Percentiles rank a stretch among this genome's conserved stretches.
Evolutionary conservation across 2,888 invertebrate genomes (phyloP).

Genomic region (Slavum lentiscoides): DNA sequence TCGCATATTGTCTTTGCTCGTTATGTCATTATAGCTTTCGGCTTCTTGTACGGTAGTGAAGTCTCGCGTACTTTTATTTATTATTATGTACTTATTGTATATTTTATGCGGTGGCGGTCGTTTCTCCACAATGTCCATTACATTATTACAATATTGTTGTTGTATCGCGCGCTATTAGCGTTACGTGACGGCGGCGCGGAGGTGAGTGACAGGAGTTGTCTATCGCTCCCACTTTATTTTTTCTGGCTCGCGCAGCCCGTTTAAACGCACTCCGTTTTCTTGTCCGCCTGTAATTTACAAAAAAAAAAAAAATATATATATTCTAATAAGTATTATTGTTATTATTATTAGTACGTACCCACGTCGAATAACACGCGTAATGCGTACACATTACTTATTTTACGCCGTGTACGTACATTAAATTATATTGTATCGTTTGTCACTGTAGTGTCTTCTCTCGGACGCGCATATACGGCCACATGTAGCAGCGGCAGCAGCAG

Average conservation of each 20-base stretch:
- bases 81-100: too few species aligned
- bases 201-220: too few species aligned
- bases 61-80: too few species aligned
- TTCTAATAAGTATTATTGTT: not conserved
- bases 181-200: too few species aligned
- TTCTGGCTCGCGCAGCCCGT: not conserved
- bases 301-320: too few species aligned
- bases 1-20: constrained; percentile 40
- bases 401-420: too few species aligned
- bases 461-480: too few species aligned
- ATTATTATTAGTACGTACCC: not conserved
- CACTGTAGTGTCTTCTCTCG: too few species aligned
- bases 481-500: too few species aligned
- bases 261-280: not conserved
- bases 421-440: too few species aligned
- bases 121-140: constrained; percentile 47
- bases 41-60: constrained; percentile 49
- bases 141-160: constrained; percentile 11
- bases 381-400: too few species aligned
- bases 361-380: not conserved
- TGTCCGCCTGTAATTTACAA: not conserved
- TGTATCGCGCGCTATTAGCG: constrained; percentile 37
- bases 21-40: constrained; percentile 42
- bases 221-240: too few species aligned
- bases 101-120: not conserved